Evolutionary conservation across 1,140 invertebrate genomes (phyloP).

Genomic region (Drosophila kikkawai): DNA sequence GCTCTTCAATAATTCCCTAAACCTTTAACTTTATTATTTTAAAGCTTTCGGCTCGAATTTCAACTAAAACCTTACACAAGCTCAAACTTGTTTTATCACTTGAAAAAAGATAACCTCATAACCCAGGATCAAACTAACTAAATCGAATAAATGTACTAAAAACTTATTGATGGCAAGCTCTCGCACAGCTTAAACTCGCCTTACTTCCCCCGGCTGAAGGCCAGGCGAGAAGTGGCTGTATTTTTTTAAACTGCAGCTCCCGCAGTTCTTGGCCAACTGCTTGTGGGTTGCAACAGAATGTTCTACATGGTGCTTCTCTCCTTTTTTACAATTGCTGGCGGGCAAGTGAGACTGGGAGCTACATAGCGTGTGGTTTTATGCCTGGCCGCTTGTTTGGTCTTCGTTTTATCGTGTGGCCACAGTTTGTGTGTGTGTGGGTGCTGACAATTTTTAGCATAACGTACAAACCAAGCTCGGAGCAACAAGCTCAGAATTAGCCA

Average conservation of each 20-base stretch:
- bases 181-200: slow-evolving; percentile 11
- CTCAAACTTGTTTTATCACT: neutral
- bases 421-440: slow-evolving; percentile 37
- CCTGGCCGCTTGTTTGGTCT: slow-evolving; percentile 22
- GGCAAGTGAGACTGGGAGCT: slow-evolving; percentile 28
- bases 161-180: slow-evolving; percentile 26
- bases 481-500: slow-evolving; percentile 54
- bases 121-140: slow-evolving; percentile 5
- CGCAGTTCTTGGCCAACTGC: slow-evolving; percentile 26
- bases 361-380: slow-evolving; percentile 24
- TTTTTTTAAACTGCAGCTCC: slow-evolving; percentile 39
- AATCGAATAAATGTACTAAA: slow-evolving; percentile 18
- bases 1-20: neutral
- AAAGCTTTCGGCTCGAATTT: neutral
- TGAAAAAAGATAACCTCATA: neutral
- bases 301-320: slow-evolving; percentile 26
- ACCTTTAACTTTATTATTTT: no score
- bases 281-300: slow-evolving; percentile 30
- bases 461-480: slow-evolving; percentile 19
- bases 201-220: slow-evolving; percentile 7
- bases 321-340: slow-evolving; percentile 11
- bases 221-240: slow-evolving; percentile 10
- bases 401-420: slow-evolving; percentile 55
- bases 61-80: neutral
- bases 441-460: slow-evolving; percentile 44